phyloP scores from a whole-genome alignment of 2,113 vertebrate species.

The Benitochromis conjunctus region DNA sequence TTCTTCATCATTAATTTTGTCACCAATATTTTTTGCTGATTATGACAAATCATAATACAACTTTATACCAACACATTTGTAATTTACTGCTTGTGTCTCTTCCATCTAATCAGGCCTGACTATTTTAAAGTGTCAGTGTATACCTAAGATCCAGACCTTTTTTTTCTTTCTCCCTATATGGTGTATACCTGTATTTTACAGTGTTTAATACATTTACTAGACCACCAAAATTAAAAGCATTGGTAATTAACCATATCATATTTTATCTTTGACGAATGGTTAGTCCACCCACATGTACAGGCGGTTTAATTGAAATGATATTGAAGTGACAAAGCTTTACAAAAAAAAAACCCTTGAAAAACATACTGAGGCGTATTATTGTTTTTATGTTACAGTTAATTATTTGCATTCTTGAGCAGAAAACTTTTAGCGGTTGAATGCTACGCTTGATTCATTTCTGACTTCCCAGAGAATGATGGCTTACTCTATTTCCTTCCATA shows the following conservation, averaged over 20 bases:
- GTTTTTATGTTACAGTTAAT: not conserved
- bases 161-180: not conserved
- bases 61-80: not conserved
- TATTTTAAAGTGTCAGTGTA: not conserved
- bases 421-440: no score
- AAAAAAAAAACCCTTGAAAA: not conserved
- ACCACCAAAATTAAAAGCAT: not conserved
- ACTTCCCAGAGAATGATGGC: not conserved
- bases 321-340: not conserved
- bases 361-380: not conserved
- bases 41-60: not conserved
- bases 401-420: not conserved
- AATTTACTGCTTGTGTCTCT: not conserved
- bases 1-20: not conserved
- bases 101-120: not conserved
- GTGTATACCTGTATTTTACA: rapidly evolving
- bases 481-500: not conserved
- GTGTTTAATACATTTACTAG: not conserved
- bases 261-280: not conserved
- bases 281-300: not conserved
- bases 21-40: not conserved
- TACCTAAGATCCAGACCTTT: not conserved
- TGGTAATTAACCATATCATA: not conserved
- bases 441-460: not conserved
- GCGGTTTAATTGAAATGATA: not conserved